These are phyloP conservation scores for Megalops cyprinoides DNA, from an alignment of 2,797 vertebrate species.

Conservation along the genomic window DNA sequence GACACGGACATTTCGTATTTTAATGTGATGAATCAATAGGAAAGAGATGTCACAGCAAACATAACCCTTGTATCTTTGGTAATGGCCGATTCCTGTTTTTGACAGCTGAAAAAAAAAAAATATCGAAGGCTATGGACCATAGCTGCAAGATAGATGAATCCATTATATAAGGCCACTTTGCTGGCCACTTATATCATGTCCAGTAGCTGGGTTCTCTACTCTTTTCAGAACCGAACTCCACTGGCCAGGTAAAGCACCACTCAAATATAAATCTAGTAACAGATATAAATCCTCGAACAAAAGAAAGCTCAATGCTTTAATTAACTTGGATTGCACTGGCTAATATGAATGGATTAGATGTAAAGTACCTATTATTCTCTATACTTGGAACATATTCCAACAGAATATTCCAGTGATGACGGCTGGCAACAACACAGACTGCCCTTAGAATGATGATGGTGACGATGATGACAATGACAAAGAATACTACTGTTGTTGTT, in stretches of 20 bases:
- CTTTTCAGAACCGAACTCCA: neutral
- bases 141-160: neutral
- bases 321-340: neutral
- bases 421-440: neutral
- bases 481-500: too few species aligned
- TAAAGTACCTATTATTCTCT: neutral
- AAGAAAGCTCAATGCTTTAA: neutral
- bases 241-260: neutral
- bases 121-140: neutral
- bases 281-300: neutral
- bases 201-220: neutral
- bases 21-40: conserved; percentile 24
- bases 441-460: neutral
- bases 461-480: neutral
- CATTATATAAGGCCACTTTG: conserved; percentile 1
- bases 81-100: conserved; percentile 1
- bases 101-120: neutral
- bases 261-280: neutral
- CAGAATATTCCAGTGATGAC: neutral
- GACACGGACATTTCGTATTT: neutral
- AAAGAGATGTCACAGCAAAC: conserved; percentile 8
- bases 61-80: neutral
- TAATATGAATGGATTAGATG: neutral
- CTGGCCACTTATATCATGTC: neutral
- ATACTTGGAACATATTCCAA: neutral